Evolutionary conservation across 64 coral and sea anemone genomes (phyloP).

Genomic region (Pocillopora verrucosa): DNA sequence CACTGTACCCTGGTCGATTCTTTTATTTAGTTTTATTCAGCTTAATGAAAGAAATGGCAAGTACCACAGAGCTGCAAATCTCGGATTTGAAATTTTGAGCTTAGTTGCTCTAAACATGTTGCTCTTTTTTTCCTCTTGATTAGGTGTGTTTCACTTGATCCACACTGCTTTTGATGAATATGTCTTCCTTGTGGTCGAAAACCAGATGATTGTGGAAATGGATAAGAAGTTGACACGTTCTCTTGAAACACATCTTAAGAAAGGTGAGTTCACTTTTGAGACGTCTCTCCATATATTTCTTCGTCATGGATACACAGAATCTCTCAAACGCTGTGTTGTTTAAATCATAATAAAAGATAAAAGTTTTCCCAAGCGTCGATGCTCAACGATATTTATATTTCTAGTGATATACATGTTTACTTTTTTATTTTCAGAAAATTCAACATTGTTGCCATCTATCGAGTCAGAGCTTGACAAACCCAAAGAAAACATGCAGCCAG

Average conservation of each 20-base stretch:
- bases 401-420: neutral
- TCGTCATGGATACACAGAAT: neutral
- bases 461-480: slow-evolving; percentile 18
- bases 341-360: no score
- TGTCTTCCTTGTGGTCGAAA: slow-evolving; percentile 92
- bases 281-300: neutral
- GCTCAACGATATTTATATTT: neutral
- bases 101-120: neutral
- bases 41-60: no score
- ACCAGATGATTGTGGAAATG: slow-evolving; percentile 74
- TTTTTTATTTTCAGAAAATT: neutral
- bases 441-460: neutral
- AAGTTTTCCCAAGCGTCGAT: no score
- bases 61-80: neutral
- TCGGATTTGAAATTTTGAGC: neutral
- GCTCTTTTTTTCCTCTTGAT: neutral
- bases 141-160: slow-evolving; percentile 95
- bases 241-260: slow-evolving; percentile 49
- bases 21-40: no score
- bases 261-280: slow-evolving; percentile 52
- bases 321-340: neutral
- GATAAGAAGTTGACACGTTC: slow-evolving; percentile 64
- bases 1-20: no score
- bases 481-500: slow-evolving; percentile 7
- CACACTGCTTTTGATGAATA: slow-evolving; percentile 93